Base-by-base conservation (phyloP, 2,888 invertebrate genomes). In the Tiliacea citrago region DNA sequence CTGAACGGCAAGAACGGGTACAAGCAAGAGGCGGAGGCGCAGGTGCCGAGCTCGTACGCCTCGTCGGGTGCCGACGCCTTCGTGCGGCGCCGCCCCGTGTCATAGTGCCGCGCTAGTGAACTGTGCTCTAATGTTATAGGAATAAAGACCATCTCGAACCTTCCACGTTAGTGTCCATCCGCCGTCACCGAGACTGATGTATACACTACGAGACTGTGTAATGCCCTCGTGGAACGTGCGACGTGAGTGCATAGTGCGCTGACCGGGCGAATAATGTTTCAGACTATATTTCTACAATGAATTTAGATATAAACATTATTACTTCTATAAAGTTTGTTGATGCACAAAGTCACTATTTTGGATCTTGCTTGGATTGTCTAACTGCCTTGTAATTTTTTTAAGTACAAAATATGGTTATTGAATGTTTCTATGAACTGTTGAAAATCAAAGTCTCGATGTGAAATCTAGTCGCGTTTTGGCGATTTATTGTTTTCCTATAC, bases 21-120 rank as follows among this genome's bases (percentile, higher is more conserved):
- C 93, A 96, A 95, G 86, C 94, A 94, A 65, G 93, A 92, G 74
- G 95, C 92, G 70, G 97, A 94, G 35, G 94, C 96, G 2, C 91
- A 92, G 13, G 93, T 96, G 68, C 96, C 96, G 24, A 95, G 90
- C 85, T 94, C 96, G 68, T 96, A 96, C 91, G 95, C 96, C 51
- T 93, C 96, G 12, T 95, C 95, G 0, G 93, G 94, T 1, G 96
- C 95, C 6, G 96, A 95, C 89, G 96, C 96, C 10, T 96, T 95
- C 90, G 96, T 96, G 53, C 93, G 96, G 45, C 92, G 94, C 73
- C 95, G 96, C 13, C 91, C 93, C 42, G 81, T 91, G 58, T 90
- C 93, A 35, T 95, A 94, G 93, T 90, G 86, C 57, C 51, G 73
- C 82, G 82, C 91, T 21, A 24, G 57, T 58, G 77, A 42, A 53